phyloP scores from a whole-genome alignment of 2,888 invertebrate genomes.

The Dryococelus australis region DNA sequence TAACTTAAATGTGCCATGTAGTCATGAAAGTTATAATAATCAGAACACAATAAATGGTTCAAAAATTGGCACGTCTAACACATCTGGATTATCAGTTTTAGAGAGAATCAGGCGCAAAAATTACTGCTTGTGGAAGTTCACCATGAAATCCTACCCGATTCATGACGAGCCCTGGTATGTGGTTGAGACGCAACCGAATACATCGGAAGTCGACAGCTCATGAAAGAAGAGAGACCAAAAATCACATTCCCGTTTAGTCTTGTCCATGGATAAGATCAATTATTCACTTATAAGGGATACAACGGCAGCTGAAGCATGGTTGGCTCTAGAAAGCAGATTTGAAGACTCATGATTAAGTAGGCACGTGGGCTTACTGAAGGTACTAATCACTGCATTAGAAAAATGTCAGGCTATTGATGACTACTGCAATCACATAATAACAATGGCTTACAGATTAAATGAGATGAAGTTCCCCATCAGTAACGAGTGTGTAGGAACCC shows the following conservation, averaged over 20 bases:
- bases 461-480: too few species aligned
- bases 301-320: neutral
- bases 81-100: neutral
- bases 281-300: neutral
- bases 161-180: neutral
- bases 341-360: neutral
- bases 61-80: neutral
- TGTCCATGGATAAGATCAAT: too few species aligned
- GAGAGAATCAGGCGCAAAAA: neutral
- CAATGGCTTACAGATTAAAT: neutral
- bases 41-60: neutral
- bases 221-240: too few species aligned
- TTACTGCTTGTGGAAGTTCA: neutral
- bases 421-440: neutral
- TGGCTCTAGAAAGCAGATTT: neutral
- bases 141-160: neutral
- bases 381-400: neutral
- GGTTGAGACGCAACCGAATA: too few species aligned
- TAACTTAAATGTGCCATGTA: too few species aligned
- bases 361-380: neutral
- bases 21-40: neutral
- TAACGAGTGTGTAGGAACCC: neutral
- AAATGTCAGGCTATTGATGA: neutral
- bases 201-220: too few species aligned
- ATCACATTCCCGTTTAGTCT: too few species aligned